Evolutionary conservation across 2,888 invertebrate genomes (phyloP).

Genomic region (Hoplodrina blanda): DNA sequence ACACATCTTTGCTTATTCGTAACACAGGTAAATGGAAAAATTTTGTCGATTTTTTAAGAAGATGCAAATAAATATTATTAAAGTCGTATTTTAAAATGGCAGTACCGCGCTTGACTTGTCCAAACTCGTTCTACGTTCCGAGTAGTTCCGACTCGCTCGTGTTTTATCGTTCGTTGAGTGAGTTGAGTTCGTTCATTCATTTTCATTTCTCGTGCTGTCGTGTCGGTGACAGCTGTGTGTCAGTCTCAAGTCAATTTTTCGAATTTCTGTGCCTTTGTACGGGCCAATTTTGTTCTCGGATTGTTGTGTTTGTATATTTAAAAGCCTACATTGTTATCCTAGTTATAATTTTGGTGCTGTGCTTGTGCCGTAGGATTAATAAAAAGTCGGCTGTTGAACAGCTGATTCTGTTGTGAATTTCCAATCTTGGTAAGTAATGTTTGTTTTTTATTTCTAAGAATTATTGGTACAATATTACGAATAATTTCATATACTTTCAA

Average conservation of each 20-base stretch:
- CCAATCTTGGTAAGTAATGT: constrained; percentile 52
- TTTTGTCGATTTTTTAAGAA: background rate
- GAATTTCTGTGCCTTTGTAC: constrained; percentile 59
- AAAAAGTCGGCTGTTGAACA: constrained; percentile 56
- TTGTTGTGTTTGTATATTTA: constrained; percentile 39
- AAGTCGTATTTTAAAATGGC: constrained; percentile 33
- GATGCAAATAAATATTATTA: background rate
- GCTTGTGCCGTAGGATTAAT: constrained; percentile 51
- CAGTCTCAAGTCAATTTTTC: constrained; percentile 48
- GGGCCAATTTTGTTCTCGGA: constrained; percentile 34
- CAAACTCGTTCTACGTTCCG: background rate
- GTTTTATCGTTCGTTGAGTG: background rate
- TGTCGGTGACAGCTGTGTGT: constrained; percentile 38
- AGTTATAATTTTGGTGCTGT: constrained; percentile 56
- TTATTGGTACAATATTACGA: background rate
- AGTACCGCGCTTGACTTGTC: constrained; percentile 22
- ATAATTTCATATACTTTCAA: background rate
- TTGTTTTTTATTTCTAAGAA: constrained; percentile 10
- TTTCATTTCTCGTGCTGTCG: constrained; percentile 32
- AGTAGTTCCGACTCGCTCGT: background rate
- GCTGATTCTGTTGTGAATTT: constrained; percentile 57
- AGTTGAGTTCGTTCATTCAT: constrained; percentile 23
- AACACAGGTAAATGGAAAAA: background rate
- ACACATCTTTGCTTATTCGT: background rate
- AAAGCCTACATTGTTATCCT: constrained; percentile 33